Percentiles rank a stretch among this genome's conserved stretches.
These are phyloP conservation scores for Tiliacea citrago DNA, from an alignment of 2,888 invertebrate species.

Conservation along the genomic window DNA sequence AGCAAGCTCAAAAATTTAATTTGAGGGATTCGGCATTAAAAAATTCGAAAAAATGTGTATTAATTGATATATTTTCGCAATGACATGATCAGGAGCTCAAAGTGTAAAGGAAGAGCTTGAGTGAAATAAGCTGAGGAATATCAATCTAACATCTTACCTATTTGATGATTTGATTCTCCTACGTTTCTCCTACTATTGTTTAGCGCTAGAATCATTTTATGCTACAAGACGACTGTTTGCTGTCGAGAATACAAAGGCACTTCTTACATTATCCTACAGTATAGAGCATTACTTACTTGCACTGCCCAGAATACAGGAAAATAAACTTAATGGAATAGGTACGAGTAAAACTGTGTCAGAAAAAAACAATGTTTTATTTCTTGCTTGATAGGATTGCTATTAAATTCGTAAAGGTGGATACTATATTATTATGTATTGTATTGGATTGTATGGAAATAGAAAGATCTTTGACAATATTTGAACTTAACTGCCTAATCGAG, in stretches of 20 bases:
- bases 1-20: too few relatives aligned
- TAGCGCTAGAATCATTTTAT: not conserved
- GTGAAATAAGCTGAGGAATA: not conserved
- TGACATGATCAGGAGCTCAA: not conserved
- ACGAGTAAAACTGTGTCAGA: not conserved
- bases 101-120: not conserved
- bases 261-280: not conserved
- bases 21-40: too few relatives aligned
- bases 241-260: constrained; percentile 4
- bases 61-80: not conserved
- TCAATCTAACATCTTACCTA: not conserved
- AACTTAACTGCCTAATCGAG: not conserved
- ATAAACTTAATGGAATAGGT: not conserved
- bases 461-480: not conserved
- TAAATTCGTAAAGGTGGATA: not conserved
- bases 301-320: not conserved
- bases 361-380: not conserved
- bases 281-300: not conserved
- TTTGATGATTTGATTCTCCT: not conserved
- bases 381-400: not conserved
- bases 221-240: constrained; percentile 3
- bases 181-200: not conserved
- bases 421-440: too few relatives aligned
- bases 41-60: too few relatives aligned
- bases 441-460: too few relatives aligned